Conservation (phyloP, 2,888 invertebrate genomes). For the Chrysodeixis includens region DNA sequence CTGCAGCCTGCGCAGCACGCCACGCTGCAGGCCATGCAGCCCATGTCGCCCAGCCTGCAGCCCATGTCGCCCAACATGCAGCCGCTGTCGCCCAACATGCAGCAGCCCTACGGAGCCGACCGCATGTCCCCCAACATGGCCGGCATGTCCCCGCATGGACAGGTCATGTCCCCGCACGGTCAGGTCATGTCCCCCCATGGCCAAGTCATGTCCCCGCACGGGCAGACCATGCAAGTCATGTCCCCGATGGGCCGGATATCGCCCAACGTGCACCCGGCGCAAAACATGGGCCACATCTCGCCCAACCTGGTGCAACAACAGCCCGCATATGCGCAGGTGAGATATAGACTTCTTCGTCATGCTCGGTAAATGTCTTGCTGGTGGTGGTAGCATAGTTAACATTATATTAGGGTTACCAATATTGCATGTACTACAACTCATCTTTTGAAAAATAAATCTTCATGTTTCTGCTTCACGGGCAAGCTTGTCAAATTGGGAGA, state of each 20-base stretch:
- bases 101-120: not conserved
- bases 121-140: slow-evolving; percentile 28
- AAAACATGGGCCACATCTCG: slow-evolving; percentile 63
- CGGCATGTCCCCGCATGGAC: slow-evolving; percentile 43
- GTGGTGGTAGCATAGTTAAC: not conserved
- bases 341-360: slow-evolving; percentile 6
- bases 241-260: slow-evolving; percentile 55
- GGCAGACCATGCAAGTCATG: slow-evolving; percentile 41
- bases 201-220: slow-evolving; percentile 31
- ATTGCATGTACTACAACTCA: too few species aligned
- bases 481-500: not conserved
- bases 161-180: slow-evolving; percentile 40
- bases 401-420: not conserved
- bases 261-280: slow-evolving; percentile 46
- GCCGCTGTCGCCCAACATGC: slow-evolving; percentile 24
- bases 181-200: slow-evolving; percentile 18
- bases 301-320: slow-evolving; percentile 60
- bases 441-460: not conserved
- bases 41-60: slow-evolving; percentile 30
- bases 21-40: slow-evolving; percentile 34
- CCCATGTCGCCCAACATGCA: slow-evolving; percentile 5
- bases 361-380: not conserved
- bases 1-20: slow-evolving; percentile 22
- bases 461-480: not conserved
- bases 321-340: slow-evolving; percentile 59